These are phyloP conservation scores for Eutolmus rufibarbis DNA, from an alignment of 2,888 invertebrate species.

Conservation along the genomic window DNA sequence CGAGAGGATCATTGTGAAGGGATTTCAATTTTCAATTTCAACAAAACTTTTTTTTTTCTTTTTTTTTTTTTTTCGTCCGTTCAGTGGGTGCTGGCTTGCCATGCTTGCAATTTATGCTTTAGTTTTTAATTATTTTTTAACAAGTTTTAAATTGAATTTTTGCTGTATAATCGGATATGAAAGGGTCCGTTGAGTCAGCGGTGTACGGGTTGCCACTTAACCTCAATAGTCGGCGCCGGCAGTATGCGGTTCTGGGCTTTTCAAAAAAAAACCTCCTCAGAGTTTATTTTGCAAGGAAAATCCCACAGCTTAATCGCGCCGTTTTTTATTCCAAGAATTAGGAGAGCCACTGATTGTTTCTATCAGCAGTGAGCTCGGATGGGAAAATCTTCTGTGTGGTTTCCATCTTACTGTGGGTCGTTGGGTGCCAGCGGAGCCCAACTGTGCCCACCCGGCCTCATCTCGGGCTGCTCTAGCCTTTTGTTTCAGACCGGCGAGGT, in stretches of 20 bases:
- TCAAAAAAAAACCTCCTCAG: background rate
- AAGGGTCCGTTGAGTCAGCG: background rate
- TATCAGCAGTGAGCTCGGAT: background rate
- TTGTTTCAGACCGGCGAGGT: background rate
- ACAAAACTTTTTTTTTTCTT: background rate
- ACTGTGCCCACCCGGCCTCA: background rate
- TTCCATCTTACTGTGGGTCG: background rate
- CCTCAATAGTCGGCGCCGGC: background rate
- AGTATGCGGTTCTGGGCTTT: background rate
- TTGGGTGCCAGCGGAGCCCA: background rate
- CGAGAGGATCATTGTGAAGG: background rate
- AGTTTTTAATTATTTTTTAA: constrained; percentile 30
- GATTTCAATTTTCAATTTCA: background rate
- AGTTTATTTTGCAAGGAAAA: background rate
- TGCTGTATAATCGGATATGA: background rate
- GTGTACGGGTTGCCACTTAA: background rate
- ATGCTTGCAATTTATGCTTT: background rate
- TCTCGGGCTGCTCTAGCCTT: background rate
- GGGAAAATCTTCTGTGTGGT: background rate
- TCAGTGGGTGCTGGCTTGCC: background rate
- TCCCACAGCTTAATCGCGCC: background rate
- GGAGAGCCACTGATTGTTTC: background rate
- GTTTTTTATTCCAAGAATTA: background rate
- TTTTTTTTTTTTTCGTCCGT: background rate
- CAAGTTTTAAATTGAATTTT: constrained; percentile 5